Conservation (phyloP, 2,888 invertebrate genomes). For the Drosophila hamatofila region DNA sequence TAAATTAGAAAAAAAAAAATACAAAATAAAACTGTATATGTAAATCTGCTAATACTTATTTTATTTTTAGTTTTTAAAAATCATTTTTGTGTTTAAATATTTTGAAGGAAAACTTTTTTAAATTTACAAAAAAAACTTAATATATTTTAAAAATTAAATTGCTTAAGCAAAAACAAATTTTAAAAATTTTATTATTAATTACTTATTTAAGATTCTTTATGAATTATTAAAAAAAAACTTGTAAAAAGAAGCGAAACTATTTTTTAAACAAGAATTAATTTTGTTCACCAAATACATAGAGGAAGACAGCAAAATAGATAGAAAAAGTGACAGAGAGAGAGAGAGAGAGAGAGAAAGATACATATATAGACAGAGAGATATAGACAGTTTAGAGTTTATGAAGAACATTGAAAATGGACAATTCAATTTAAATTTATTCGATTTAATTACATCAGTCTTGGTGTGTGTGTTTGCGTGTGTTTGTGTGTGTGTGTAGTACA, state of each 20-base stretch:
- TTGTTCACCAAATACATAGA: slow-evolving; percentile 30
- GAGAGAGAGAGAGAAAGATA: slow-evolving; percentile 7
- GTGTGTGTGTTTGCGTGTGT: slow-evolving; percentile 13
- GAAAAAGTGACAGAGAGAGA: slow-evolving; percentile 14
- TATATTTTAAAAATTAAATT: not conserved
- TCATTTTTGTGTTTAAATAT: no score
- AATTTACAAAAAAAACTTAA: no score
- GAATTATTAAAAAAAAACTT: no score
- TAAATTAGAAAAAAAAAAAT: not conserved
- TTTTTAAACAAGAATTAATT: slow-evolving; percentile 4
- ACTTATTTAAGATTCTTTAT: no score
- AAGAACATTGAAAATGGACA: slow-evolving; percentile 14
- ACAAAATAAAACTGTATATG: not conserved
- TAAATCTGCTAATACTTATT: not conserved
- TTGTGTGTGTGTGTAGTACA: slow-evolving; percentile 20
- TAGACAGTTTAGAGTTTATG: slow-evolving; percentile 11
- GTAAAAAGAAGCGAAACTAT: not conserved
- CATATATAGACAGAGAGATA: slow-evolving; percentile 4
- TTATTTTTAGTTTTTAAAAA: not conserved
- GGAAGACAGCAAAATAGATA: slow-evolving; percentile 24
- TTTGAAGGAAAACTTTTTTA: no score
- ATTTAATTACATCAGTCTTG: not conserved
- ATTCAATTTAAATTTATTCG: slow-evolving; percentile 5
- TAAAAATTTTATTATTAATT: not conserved
- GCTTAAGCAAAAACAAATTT: not conserved